phyloP scores from a whole-genome alignment of 1,140 invertebrate genomes.

The Magallana ariakensis region DNA sequence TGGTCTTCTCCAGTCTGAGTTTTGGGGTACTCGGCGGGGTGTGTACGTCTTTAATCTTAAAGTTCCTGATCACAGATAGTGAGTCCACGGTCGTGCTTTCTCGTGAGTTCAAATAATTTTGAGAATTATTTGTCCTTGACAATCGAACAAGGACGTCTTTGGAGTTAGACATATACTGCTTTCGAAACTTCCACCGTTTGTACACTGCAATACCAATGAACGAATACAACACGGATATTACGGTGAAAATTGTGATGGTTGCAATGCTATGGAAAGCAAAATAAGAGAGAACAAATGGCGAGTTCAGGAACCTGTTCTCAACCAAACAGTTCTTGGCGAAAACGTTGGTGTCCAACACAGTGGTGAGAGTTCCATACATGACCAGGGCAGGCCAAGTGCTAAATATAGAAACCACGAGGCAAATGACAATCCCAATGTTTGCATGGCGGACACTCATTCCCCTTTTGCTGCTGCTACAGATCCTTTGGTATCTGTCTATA shows the following conservation, averaged over 20 bases:
- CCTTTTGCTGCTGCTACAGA: conserved; percentile 58
- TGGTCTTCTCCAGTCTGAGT: conserved; percentile 58
- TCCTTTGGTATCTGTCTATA: conserved; percentile 60
- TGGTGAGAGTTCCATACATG: conserved; percentile 49
- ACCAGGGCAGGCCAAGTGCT: conserved; percentile 55
- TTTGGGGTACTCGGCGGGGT: neutral
- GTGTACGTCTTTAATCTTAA: neutral
- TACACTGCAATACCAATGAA: conserved; percentile 42
- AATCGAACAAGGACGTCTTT: neutral
- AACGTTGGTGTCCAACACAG: neutral
- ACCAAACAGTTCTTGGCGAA: conserved; percentile 44
- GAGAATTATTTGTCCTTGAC: conserved; percentile 33
- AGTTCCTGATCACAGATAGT: conserved; percentile 12
- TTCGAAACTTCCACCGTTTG: conserved; percentile 44
- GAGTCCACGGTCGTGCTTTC: conserved; percentile 4
- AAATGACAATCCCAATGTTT: conserved; percentile 23
- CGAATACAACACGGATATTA: conserved; percentile 32
- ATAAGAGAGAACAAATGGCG: conserved; percentile 46
- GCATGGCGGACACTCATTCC: conserved; percentile 33
- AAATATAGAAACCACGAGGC: conserved; percentile 24
- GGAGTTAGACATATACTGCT: conserved; percentile 11
- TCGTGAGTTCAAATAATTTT: neutral
- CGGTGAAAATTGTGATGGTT: conserved; percentile 46
- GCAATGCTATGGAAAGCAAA: conserved; percentile 47
- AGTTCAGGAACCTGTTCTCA: conserved; percentile 18